Conservation (phyloP, 2,113 vertebrate genomes). For the Lycaon pictus region DNA sequence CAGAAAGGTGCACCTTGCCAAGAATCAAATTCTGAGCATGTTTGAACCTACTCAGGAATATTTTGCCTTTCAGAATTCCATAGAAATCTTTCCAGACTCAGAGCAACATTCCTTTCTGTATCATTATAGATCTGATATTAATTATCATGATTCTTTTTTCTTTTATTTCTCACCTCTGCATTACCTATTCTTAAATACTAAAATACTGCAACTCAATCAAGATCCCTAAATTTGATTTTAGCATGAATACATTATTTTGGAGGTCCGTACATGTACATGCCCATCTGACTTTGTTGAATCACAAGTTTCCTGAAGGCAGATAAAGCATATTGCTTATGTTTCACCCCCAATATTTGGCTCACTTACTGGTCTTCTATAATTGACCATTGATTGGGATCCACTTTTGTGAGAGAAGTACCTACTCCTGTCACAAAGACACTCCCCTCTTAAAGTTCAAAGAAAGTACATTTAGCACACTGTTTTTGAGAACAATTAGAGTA, state of each 20-base stretch:
- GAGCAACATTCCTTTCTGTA: neutral
- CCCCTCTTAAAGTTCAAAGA: neutral
- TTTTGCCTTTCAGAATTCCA: neutral
- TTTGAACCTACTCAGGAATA: neutral
- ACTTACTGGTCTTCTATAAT: neutral
- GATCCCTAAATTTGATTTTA: neutral
- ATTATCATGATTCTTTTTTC: neutral
- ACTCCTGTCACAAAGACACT: neutral
- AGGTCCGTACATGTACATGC: too few species aligned
- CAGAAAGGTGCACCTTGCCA: neutral
- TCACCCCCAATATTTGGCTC: neutral
- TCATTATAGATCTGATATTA: neutral
- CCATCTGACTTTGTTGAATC: neutral
- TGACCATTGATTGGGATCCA: neutral
- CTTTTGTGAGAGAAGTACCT: neutral
- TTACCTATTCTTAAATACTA: neutral
- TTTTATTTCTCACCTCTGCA: neutral
- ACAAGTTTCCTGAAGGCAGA: neutral
- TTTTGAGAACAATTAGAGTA: neutral
- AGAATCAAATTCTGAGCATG: neutral
- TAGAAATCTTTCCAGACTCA: neutral
- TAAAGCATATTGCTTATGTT: neutral
- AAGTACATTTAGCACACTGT: neutral
- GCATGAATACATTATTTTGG: neutral
- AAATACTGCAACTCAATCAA: neutral